A percentile compares a stretch with the other conserved stretches of the same genome.
phyloP scores from a whole-genome alignment of 2,888 invertebrate genomes.

The Heliconius cydno region DNA sequence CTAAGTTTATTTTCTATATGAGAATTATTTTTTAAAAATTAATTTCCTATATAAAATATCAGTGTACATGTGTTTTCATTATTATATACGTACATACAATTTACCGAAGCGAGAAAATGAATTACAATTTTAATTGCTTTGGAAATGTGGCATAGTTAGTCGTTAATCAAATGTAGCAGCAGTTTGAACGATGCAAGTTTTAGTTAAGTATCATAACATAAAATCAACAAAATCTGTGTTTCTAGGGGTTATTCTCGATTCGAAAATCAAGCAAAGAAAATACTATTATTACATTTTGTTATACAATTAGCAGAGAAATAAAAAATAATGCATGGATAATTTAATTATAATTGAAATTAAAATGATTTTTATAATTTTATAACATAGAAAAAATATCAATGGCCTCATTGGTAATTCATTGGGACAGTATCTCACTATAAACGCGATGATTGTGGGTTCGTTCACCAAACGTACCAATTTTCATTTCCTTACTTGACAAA shows the following conservation, averaged over 20 bases:
- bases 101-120: no score
- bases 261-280: not conserved
- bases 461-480: not conserved
- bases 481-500: not conserved
- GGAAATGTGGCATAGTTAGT: not conserved
- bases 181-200: no score
- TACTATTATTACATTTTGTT: not conserved
- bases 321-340: not conserved
- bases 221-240: not conserved
- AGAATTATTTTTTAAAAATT: not conserved
- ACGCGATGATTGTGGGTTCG: not conserved
- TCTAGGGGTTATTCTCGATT: not conserved
- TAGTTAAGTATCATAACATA: not conserved
- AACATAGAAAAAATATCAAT: no score
- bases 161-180: not conserved
- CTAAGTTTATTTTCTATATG: conserved; percentile 5
- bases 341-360: no score
- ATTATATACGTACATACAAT: no score
- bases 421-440: not conserved
- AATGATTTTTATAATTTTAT: no score
- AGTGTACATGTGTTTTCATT: not conserved
- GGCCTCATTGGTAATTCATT: not conserved
- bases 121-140: not conserved
- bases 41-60: conserved; percentile 1
- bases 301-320: not conserved